Evolutionary conservation across 64 coral and sea anemone genomes (phyloP), one percentile per base, ranked within the genome.

Genomic region (Dendrophyllia cribrosa): DNA sequence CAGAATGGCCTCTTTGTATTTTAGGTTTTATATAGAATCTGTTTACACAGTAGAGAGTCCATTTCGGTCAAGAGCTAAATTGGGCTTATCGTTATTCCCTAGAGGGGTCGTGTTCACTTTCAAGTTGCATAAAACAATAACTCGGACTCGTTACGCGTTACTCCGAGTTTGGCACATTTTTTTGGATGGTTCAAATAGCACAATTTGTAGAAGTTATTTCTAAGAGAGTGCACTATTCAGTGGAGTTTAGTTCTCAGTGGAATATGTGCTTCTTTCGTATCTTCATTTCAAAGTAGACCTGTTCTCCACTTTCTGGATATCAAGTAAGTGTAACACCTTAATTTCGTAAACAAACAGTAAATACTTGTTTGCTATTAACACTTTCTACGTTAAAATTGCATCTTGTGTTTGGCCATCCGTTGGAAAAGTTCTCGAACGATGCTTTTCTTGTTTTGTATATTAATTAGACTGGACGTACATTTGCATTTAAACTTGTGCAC

Each of bases 361-460:
- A 8, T 11, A 34, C 52, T 15, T 34, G 1, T 9, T 59, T 59
- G 52, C 10, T 59, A 34, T 34, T 77, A 79, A 79, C 24, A 14
- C 21, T 26, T 60, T 79, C 25, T 17, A 2, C 22, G 11, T 43
- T 26, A 11, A 44, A 6, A 55, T 55, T 22, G 12, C 24, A 23
- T 79, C 23, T 12, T 58, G 6, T 59, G 22, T 79, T 60, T 79
- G 52, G 4, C 50, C 0, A 64, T 65, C 25, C 1, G 34, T 47
- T 65, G 5, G 59, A 20, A 45, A 82, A 82, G 34, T 12, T 46
- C 14, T 82, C 34, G 23, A 60, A 79, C 61, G 77, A 34, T 22
- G 52, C 11, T 34, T 59, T 51, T 5, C 58, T 61, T 64, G 78
- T 82, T 46, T 82, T 82, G 58, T 48, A 65, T 44, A 47, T 82